These are phyloP conservation scores for Drosophila subpulchrella DNA, from an alignment of 1,140 invertebrate genomes.

Conservation along the genomic window DNA sequence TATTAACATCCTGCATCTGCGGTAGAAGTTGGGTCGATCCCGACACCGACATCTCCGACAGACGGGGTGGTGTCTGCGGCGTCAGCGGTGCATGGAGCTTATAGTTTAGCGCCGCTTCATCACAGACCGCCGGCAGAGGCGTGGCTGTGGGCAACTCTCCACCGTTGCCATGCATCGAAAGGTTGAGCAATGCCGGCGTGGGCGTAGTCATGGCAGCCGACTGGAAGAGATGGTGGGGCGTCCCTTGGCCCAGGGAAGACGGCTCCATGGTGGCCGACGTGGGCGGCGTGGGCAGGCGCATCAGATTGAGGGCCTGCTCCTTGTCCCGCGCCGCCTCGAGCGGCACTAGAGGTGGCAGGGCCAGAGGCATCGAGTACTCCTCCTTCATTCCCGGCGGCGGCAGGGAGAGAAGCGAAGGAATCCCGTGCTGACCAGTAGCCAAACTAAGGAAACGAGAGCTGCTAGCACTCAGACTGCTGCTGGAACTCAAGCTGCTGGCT, in stretches of 20 bases:
- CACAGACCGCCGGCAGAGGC: slow-evolving; percentile 38
- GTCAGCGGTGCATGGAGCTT: slow-evolving; percentile 70
- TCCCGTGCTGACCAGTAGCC: slow-evolving; percentile 46
- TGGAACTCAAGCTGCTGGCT: slow-evolving; percentile 50
- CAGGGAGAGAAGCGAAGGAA: slow-evolving; percentile 62
- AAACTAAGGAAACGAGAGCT: slow-evolving; percentile 70
- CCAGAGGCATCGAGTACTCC: slow-evolving; percentile 62
- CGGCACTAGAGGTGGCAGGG: slow-evolving; percentile 51
- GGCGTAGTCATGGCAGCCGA: slow-evolving; percentile 50
- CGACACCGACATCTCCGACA: slow-evolving; percentile 31
- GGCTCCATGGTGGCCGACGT: slow-evolving; percentile 78
- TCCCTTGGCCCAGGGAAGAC: slow-evolving; percentile 37
- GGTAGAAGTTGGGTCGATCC: slow-evolving; percentile 58
- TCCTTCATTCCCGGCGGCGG: slow-evolving; percentile 72
- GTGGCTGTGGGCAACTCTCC: slow-evolving; percentile 35
- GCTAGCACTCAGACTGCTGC: slow-evolving; percentile 54
- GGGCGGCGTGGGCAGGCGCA: slow-evolving; percentile 79
- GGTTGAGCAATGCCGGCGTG: slow-evolving; percentile 69
- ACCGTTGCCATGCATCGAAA: slow-evolving; percentile 68
- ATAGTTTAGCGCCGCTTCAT: slow-evolving; percentile 68
- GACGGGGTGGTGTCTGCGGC: slow-evolving; percentile 58
- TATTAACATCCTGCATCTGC: slow-evolving; percentile 91
- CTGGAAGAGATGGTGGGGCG: slow-evolving; percentile 71
- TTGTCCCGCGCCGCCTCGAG: slow-evolving; percentile 63
- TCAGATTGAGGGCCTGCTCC: slow-evolving; percentile 72